phyloP scores from a whole-genome alignment of 1,140 invertebrate genomes.

The Drosophila gunungcola region DNA sequence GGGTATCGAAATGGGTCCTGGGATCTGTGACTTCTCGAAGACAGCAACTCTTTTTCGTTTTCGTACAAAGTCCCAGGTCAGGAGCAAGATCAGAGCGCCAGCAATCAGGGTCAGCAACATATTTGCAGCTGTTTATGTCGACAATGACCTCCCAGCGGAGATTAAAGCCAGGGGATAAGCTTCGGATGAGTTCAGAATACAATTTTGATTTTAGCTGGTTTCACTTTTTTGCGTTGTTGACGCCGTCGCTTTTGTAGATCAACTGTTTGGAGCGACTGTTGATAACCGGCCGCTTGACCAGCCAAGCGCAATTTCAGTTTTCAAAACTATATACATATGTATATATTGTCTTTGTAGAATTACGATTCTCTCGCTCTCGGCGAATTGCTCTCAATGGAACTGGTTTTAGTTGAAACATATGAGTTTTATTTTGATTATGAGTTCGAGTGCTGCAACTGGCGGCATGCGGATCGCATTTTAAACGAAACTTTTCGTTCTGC shows the following conservation, averaged over 20 bases:
- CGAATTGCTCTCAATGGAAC: slow-evolving; percentile 10
- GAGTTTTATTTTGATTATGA: slow-evolving; percentile 16
- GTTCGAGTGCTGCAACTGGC: slow-evolving; percentile 23
- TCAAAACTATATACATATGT: slow-evolving; percentile 14
- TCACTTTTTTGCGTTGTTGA: slow-evolving; percentile 44
- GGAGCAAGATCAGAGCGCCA: slow-evolving; percentile 41
- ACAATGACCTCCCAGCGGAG: slow-evolving; percentile 4
- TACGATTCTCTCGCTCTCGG: slow-evolving; percentile 16
- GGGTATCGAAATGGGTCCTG: slow-evolving; percentile 48
- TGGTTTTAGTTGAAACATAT: slow-evolving; percentile 24
- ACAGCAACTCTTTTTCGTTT: slow-evolving; percentile 42
- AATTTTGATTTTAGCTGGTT: background rate
- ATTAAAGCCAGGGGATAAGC: slow-evolving; percentile 9
- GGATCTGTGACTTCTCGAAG: slow-evolving; percentile 43
- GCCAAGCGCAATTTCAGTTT: slow-evolving; percentile 55
- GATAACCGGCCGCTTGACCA: slow-evolving; percentile 48
- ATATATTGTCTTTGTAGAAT: slow-evolving; percentile 17
- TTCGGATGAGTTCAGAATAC: background rate
- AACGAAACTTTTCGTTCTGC: slow-evolving; percentile 2
- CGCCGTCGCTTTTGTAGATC: slow-evolving; percentile 31
- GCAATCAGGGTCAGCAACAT: slow-evolving; percentile 61
- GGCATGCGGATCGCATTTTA: slow-evolving; percentile 14
- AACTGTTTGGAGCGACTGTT: slow-evolving; percentile 38
- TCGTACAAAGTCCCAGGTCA: slow-evolving; percentile 61
- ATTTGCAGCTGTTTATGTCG: slow-evolving; percentile 3